Conservation (phyloP, 2,797 vertebrate genomes). For the Poeciliopsis paucimaculata region DNA sequence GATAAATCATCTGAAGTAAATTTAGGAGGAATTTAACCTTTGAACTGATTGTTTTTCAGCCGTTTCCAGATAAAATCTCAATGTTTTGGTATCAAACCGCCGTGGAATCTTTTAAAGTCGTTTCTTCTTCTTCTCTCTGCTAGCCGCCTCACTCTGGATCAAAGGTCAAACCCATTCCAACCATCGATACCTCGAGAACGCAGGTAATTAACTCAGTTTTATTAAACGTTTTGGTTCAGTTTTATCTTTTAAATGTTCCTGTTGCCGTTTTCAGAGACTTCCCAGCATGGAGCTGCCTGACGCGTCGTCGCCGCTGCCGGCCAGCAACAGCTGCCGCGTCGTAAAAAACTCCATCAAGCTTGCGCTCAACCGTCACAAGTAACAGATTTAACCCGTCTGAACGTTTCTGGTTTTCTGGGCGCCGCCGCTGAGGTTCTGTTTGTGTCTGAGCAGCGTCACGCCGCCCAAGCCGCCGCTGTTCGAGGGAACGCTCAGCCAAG, state of each 20-base stretch:
- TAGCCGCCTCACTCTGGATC: slow-evolving; percentile 78
- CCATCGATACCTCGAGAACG: slow-evolving; percentile 87
- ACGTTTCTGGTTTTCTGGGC: too few species aligned
- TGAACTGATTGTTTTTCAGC: too few species aligned
- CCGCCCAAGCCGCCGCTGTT: slow-evolving; percentile 74
- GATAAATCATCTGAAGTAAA: background rate
- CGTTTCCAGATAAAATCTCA: too few species aligned
- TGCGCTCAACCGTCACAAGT: slow-evolving; percentile 91
- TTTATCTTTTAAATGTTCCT: background rate
- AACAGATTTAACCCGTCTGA: slow-evolving; percentile 26
- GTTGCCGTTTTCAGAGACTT: slow-evolving; percentile 83
- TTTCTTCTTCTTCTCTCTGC: background rate
- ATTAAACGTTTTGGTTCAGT: background rate
- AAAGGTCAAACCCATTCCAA: slow-evolving; percentile 88
- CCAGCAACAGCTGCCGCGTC: slow-evolving; percentile 87
- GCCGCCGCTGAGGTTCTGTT: background rate
- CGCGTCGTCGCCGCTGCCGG: slow-evolving; percentile 92
- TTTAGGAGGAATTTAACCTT: too few species aligned
- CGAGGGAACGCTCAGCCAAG: slow-evolving; percentile 53
- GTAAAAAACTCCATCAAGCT: slow-evolving; percentile 98
- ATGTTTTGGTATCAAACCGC: background rate
- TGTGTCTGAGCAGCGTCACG: slow-evolving; percentile 63
- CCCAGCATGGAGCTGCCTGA: slow-evolving; percentile 97
- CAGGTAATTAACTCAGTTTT: slow-evolving; percentile 82
- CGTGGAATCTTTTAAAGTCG: background rate